phyloP scores from a whole-genome alignment of 2,113 vertebrate species.

The Salvator merianae region DNA sequence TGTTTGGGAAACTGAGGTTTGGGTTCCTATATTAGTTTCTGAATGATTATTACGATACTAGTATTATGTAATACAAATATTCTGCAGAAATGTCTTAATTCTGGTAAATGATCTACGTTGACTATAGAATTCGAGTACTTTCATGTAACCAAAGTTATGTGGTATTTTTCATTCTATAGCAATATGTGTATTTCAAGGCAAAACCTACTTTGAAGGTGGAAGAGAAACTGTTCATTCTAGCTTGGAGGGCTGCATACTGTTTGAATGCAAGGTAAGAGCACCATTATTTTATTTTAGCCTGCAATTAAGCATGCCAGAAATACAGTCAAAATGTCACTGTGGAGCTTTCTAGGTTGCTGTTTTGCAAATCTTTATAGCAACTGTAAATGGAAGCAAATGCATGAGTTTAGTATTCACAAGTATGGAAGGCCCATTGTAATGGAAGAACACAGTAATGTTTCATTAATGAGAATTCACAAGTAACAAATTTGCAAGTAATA shows the following conservation, averaged over 20 bases:
- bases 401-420: neutral
- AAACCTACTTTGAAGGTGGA: slow-evolving; percentile 89
- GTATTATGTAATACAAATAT: slow-evolving; percentile 1
- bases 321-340: neutral
- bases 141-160: neutral
- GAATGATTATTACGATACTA: neutral
- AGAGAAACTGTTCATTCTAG: slow-evolving; percentile 86
- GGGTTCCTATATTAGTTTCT: neutral
- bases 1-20: too few species aligned
- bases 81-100: slow-evolving; percentile 8
- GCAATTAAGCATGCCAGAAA: slow-evolving; percentile 24
- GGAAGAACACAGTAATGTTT: too few species aligned
- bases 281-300: slow-evolving; percentile 5
- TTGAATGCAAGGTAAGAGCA: slow-evolving; percentile 91
- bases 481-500: too few species aligned
- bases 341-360: slow-evolving; percentile 12
- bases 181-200: slow-evolving; percentile 89
- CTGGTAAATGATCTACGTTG: slow-evolving; percentile 30
- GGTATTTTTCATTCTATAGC: slow-evolving; percentile 74
- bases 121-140: slow-evolving; percentile 16
- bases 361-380: neutral
- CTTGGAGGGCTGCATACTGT: slow-evolving; percentile 89
- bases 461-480: too few species aligned
- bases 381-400: neutral
- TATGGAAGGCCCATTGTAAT: too few species aligned